Evolutionary conservation across 2,797 vertebrate genomes (phyloP).

Genomic region (Chelon auratus): DNA sequence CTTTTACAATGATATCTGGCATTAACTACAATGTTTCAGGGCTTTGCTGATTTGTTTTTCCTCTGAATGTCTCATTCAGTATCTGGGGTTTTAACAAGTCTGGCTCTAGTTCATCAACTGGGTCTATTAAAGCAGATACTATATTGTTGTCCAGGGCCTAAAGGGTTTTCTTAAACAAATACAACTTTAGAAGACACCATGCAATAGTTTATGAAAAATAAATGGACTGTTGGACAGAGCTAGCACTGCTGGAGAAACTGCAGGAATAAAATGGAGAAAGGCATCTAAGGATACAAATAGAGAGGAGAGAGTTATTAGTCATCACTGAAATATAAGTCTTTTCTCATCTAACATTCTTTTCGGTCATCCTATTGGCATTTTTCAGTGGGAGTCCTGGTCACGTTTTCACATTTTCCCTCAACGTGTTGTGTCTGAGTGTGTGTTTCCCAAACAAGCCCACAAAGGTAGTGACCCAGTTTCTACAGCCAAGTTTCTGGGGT

Average conservation of each 20-base stretch:
- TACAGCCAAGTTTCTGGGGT: conserved; percentile 46
- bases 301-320: not conserved
- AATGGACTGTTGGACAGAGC: conserved; percentile 30
- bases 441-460: conserved; percentile 41
- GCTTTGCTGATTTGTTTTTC: conserved; percentile 24
- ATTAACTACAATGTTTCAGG: not conserved
- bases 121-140: conserved; percentile 43
- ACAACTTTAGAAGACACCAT: conserved; percentile 29
- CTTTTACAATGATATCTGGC: conserved; percentile 6
- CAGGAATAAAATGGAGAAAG: conserved; percentile 45
- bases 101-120: conserved; percentile 7
- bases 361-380: conserved; percentile 32
- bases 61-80: conserved; percentile 35
- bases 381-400: conserved; percentile 38
- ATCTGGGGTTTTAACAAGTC: conserved; percentile 40
- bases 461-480: conserved; percentile 70
- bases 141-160: conserved; percentile 37
- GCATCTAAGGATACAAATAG: conserved; percentile 39
- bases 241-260: conserved; percentile 30
- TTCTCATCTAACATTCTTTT: conserved; percentile 3
- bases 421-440: conserved; percentile 41
- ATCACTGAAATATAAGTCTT: not conserved
- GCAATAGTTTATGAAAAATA: conserved; percentile 51
- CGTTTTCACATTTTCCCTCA: conserved; percentile 51
- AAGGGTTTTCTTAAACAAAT: conserved; percentile 41